Evolutionary conservation across 2,113 vertebrate genomes (phyloP).

Genomic region (Telmatochromis sp.): DNA sequence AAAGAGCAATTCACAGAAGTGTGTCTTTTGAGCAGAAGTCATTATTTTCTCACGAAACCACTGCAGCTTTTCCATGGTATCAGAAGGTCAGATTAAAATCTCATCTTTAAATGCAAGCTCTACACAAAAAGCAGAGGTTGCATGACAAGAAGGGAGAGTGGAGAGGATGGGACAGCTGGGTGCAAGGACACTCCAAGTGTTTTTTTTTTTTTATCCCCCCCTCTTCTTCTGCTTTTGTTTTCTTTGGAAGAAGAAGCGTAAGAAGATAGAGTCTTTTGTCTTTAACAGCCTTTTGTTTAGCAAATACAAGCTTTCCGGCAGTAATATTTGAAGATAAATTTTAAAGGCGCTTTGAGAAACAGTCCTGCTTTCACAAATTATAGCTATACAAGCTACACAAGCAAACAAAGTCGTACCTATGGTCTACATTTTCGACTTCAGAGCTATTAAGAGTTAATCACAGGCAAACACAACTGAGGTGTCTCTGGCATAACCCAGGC

Average conservation of each 20-base stretch:
- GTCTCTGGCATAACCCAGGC: constrained; percentile 46
- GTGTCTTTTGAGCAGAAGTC: background rate
- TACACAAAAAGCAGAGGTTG: background rate
- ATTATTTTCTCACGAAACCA: constrained; percentile 30
- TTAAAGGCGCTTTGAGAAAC: background rate
- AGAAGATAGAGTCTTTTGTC: background rate
- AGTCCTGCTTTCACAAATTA: background rate
- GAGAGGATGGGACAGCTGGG: constrained; percentile 50
- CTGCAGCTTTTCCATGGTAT: constrained; percentile 60
- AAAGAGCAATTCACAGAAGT: background rate
- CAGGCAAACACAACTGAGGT: constrained; percentile 25
- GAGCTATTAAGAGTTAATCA: constrained; percentile 23
- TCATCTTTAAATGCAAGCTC: constrained; percentile 45
- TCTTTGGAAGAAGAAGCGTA: background rate
- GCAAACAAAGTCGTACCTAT: background rate
- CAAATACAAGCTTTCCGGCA: background rate
- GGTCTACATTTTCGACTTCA: background rate
- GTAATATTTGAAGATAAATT: background rate
- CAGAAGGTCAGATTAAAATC: constrained; percentile 54
- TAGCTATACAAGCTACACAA: background rate
- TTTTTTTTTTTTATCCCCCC: background rate
- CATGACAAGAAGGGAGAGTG: constrained; percentile 9
- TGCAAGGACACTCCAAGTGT: constrained; percentile 18
- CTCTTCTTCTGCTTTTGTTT: constrained; percentile 23
- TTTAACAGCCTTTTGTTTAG: background rate